These are phyloP conservation scores for Pseudorectes ferrugineus DNA, from an alignment of 2,113 vertebrate genomes.

Conservation along the genomic window DNA sequence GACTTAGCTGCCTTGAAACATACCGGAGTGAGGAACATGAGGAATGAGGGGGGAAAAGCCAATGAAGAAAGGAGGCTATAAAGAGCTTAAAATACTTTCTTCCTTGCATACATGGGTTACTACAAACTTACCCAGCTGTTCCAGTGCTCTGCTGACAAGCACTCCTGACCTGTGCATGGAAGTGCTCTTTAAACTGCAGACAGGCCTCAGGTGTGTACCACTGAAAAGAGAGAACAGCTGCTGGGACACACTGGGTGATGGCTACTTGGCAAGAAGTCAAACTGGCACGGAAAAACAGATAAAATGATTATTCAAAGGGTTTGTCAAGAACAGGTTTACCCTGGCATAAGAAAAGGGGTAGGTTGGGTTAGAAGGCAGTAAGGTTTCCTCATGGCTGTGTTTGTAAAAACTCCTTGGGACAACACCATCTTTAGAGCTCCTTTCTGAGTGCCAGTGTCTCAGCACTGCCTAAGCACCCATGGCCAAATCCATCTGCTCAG, in stretches of 20 bases:
- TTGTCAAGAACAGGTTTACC: not conserved
- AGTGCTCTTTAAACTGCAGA: constrained; percentile 80
- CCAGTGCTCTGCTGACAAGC: constrained; percentile 69
- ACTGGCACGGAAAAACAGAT: not conserved
- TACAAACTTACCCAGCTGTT: constrained; percentile 73
- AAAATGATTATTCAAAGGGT: not conserved
- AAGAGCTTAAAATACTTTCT: not conserved
- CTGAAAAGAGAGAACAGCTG: constrained; percentile 57
- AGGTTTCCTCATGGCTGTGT: not conserved
- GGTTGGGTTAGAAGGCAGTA: not conserved
- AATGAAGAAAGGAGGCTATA: not conserved
- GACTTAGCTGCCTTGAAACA: not conserved
- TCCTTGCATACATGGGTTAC: not conserved
- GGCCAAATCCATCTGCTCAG: not conserved
- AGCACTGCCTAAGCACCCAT: not conserved
- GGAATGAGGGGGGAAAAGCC: not conserved
- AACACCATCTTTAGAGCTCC: not conserved
- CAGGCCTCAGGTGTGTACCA: constrained; percentile 84
- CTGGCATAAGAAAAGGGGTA: not conserved
- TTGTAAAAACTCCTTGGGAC: not conserved
- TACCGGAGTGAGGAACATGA: not conserved
- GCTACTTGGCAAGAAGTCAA: not conserved
- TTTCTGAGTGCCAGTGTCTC: not conserved
- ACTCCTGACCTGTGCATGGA: constrained; percentile 70
- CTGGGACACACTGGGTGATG: not conserved